phyloP scores from a whole-genome alignment of 2,888 invertebrate genomes.

The Tiliacea citrago region DNA sequence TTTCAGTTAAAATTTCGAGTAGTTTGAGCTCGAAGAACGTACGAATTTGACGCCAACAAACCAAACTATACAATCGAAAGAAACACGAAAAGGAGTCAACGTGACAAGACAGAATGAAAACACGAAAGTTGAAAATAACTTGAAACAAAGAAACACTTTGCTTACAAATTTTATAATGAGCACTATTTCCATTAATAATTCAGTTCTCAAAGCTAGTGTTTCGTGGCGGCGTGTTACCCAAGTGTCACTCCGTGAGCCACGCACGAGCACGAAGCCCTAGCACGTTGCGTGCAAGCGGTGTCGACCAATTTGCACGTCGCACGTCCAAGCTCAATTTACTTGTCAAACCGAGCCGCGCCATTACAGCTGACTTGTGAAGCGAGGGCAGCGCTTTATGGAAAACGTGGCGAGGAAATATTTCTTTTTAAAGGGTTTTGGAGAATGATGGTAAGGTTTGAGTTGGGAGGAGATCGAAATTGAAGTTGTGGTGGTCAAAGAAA shows the following conservation, averaged over 20 bases:
- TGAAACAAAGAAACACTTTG: constrained; percentile 41
- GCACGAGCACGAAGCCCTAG: constrained; percentile 61
- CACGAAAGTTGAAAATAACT: constrained; percentile 1
- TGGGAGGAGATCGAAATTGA: not conserved
- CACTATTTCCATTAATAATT: constrained; percentile 61
- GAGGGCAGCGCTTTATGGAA: constrained; percentile 63
- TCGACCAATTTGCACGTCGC: constrained; percentile 87
- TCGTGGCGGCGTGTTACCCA: constrained; percentile 62
- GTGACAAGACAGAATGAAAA: not conserved
- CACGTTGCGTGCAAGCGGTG: constrained; percentile 71
- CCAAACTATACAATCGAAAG: not conserved
- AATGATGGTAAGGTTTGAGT: not conserved
- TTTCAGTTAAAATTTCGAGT: not conserved
- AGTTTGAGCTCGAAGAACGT: not conserved
- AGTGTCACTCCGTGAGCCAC: constrained; percentile 73
- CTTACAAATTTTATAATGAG: constrained; percentile 40
- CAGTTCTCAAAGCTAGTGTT: constrained; percentile 60
- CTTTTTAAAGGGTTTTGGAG: not conserved
- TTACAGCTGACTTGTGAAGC: constrained; percentile 63
- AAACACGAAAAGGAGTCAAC: not conserved
- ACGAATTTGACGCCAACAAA: not conserved
- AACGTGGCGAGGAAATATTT: constrained; percentile 4
- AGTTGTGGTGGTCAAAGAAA: not conserved
- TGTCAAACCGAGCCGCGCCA: constrained; percentile 81
- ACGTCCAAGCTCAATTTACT: constrained; percentile 83